phyloP scores from a whole-genome alignment of 2,888 invertebrate genomes.

The Leucoptera coffeella region DNA sequence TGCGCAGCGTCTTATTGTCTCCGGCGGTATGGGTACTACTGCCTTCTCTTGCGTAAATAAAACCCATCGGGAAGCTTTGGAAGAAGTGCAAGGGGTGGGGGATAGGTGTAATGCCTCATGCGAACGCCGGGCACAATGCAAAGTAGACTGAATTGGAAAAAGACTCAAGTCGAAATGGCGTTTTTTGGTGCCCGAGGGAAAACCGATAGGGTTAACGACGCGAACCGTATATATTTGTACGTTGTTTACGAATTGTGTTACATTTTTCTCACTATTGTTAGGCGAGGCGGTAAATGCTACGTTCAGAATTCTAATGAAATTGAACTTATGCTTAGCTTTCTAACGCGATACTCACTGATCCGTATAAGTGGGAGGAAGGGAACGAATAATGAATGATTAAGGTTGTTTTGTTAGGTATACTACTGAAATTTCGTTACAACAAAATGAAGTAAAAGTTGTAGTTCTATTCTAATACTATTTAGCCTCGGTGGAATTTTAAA shows the following conservation, averaged over 20 bases:
- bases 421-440: no score
- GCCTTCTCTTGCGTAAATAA: constrained; percentile 53
- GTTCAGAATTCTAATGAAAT: no score
- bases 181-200: constrained; percentile 34
- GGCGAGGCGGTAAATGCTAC: no score
- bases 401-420: no score
- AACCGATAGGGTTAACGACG: constrained; percentile 37
- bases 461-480: no score
- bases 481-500: no score
- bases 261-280: constrained; percentile 5
- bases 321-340: no score
- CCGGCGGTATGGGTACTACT: constrained; percentile 48
- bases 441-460: no score
- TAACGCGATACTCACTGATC: no score
- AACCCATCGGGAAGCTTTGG: constrained; percentile 31
- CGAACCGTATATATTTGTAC: constrained; percentile 22
- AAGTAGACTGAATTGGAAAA: constrained; percentile 54
- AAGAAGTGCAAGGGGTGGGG: constrained; percentile 12
- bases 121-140: constrained; percentile 47
- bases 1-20: constrained; percentile 48
- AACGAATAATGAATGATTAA: no score
- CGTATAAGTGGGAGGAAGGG: no score
- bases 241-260: constrained; percentile 13
- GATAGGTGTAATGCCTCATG: constrained; percentile 49
- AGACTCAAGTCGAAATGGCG: constrained; percentile 32